Evolutionary conservation across 2,797 vertebrate species (phyloP), one percentile per base, ranked within the genome.

Genomic region (Tokudaia tokunoshimensis): DNA sequence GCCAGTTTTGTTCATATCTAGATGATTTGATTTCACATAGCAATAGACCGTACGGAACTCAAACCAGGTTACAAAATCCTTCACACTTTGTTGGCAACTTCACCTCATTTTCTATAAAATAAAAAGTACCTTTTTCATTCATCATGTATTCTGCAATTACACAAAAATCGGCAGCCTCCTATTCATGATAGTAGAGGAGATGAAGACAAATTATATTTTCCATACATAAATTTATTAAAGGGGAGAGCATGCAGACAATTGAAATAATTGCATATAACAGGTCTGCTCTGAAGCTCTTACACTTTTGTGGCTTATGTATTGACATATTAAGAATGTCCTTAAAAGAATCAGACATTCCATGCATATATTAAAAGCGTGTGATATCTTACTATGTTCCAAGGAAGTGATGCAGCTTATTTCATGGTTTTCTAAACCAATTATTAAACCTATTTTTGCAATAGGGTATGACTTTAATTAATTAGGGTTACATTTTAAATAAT

Each of bases 121-220:
- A 98, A 98, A 63, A 83, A 83, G 97, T 95, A 96, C 94, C 95
- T 95, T 82, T 97, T 98, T 97, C 95, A 85, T 98, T 98, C 97
- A 98, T 98, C 97, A 96, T 92, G 92, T 90, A 98, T 94, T 97
- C 96, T 95, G 97, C 98, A 98, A 98, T 98, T 98, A 98, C 89
- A 95, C 97, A 91, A 95, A 98, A 98, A 98, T 97, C 97, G 98
- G 95, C 89, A 98, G 95, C 91, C 95, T 98, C 93, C 61, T 97
- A 83, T 91, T 97, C 95, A 89, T 97, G 96, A 94, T 97, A 97
- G 92, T 89, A 97, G 97, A 98, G 94, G 93, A 98, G 97, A 98
- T 94, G 95, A 97, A 94, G 92, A 97, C 89, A 97, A 92, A 96
- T 37, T 87, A 81, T 81, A 61, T 89, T 91, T 89, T 97, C 97